These are phyloP conservation scores for Pterois miles DNA, from an alignment of 2,797 vertebrate genomes.

Conservation along the genomic window DNA sequence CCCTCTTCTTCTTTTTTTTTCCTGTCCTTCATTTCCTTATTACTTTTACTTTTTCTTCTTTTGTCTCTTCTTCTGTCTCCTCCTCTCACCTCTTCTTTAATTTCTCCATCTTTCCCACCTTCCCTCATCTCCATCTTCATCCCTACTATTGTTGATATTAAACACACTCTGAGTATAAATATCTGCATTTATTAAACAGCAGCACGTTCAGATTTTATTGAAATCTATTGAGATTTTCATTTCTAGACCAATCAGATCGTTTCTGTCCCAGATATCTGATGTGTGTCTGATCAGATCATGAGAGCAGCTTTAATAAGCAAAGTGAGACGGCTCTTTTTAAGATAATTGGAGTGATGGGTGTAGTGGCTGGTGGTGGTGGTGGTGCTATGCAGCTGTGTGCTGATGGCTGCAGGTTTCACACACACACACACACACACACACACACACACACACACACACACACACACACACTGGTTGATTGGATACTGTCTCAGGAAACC, in stretches of 20 bases:
- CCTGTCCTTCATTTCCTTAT: neutral
- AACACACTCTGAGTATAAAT: neutral
- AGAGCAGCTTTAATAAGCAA: slow-evolving; percentile 18
- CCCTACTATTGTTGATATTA: neutral
- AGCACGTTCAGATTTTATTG: neutral
- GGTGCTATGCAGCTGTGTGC: slow-evolving; percentile 33
- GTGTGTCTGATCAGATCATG: neutral
- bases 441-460: slow-evolving; percentile 47
- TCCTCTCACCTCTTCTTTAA: too few species aligned
- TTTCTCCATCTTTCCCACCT: neutral
- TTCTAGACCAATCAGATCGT: too few species aligned
- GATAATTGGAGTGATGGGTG: slow-evolving; percentile 7
- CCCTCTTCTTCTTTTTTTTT: neutral
- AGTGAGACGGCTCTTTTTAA: slow-evolving; percentile 22
- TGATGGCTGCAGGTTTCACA: slow-evolving; percentile 52
- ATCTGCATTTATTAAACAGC: neutral
- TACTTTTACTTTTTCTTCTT: neutral
- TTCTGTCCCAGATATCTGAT: neutral
- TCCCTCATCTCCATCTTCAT: neutral
- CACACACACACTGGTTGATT: slow-evolving; percentile 52
- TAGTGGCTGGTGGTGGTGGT: neutral
- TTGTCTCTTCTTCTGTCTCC: neutral
- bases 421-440: slow-evolving; percentile 16
- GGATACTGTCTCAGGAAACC: slow-evolving; percentile 42
- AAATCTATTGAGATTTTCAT: neutral